Conservation (phyloP, 2,888 invertebrate species). For the Heterodera filipjevi region DNA sequence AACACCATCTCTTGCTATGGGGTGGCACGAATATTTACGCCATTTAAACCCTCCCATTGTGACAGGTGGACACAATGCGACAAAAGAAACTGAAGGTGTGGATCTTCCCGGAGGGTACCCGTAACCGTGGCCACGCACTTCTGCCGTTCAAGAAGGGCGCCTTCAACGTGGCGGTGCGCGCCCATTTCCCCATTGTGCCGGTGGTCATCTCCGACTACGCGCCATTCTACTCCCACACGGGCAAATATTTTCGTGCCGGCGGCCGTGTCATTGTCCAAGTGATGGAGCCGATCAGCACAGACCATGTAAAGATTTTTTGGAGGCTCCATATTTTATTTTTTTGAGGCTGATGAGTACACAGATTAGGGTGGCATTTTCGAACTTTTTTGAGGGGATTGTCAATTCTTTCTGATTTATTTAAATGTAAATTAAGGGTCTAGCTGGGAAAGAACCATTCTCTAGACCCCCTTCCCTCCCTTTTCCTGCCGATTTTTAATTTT, state of each 20-base stretch:
- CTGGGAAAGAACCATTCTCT: no score
- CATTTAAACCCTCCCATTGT: neutral
- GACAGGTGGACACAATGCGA: constrained; percentile 17
- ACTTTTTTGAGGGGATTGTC: no score
- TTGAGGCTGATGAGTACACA: no score
- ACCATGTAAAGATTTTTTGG: neutral
- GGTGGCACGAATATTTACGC: no score
- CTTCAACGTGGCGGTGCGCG: constrained; percentile 80
- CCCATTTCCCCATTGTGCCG: constrained; percentile 44
- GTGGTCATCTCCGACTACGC: constrained; percentile 40
- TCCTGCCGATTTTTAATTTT: no score
- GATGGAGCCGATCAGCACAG: constrained; percentile 43
- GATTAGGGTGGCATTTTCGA: neutral
- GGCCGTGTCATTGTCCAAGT: constrained; percentile 44
- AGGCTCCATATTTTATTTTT: no score
- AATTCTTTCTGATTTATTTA: no score
- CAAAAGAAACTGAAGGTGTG: constrained; percentile 72
- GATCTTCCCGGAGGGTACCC: constrained; percentile 93
- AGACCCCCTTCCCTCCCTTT: no score
- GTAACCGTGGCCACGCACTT: constrained; percentile 79
- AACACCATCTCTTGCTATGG: no score
- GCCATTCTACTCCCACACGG: constrained; percentile 42
- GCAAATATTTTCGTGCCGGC: constrained; percentile 35
- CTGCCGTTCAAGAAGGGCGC: constrained; percentile 95
- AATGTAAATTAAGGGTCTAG: no score